Evolutionary conservation across 2,797 vertebrate genomes (phyloP), one percentile per base, ranked within the genome.

Genomic region (Protonibea diacanthus): DNA sequence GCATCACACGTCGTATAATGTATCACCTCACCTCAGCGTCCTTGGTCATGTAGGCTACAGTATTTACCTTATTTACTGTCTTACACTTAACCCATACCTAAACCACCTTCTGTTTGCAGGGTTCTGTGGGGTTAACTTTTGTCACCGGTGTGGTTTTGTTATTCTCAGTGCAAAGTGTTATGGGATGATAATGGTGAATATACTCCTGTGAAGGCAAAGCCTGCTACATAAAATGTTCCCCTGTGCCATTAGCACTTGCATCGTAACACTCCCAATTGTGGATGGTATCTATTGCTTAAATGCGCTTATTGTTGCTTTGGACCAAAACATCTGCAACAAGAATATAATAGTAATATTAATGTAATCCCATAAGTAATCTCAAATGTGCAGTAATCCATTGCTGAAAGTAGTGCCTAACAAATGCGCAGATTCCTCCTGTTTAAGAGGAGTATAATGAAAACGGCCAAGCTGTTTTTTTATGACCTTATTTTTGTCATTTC

Each of bases 21-120:
- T 84, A 88, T 87, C 80, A 71, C 82, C 71, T 91, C 81, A 90
- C 83, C 85, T 84, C 75, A 40, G 80, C 60, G 82, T 88, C 86
- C 88, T 93, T 88, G 89, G 74, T 88, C 79, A 79, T 79, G 71
- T 83, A 38, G 33, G 8, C 33, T 38, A 86, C 58, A 67, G 66
- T 75, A 71, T 86, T 85, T 80, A 51, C 66, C 44, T 62, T 56
- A 57, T 74, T 59, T 74, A 74, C 47, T 44, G 70, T 71, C 59
- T 68, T 33, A 55, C 15, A 8, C 59, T 74, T 71, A 77, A 75
- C 71, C 73, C 72, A 58, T 23, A 61, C 29, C 11, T 66, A 33
- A 78, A 58, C 42, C 47, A 11, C 64, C 65, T 63, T 77, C 68
- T 83, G 48, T 49, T 49, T 44, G 23, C 25, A 29, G 52, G 25